Conservation (phyloP, 2,797 vertebrate genomes). For the Glyptemys insculpta region DNA sequence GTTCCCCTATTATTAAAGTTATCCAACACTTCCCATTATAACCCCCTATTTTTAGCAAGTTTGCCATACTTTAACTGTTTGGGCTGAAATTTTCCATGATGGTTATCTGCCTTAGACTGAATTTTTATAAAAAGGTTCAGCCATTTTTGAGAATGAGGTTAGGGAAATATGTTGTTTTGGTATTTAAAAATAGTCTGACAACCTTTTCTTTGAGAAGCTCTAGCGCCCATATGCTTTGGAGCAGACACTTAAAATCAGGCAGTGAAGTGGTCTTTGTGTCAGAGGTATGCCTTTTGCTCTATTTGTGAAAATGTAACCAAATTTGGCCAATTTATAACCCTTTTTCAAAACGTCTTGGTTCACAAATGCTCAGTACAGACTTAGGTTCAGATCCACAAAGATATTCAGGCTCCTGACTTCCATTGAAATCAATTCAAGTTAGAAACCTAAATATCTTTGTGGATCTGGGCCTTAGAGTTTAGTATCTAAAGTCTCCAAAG, state of each 20-base stretch:
- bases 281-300: background rate
- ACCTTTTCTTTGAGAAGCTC: background rate
- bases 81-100: background rate
- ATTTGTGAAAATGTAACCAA: background rate
- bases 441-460: too few relatives aligned
- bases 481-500: background rate
- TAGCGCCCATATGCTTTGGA: background rate
- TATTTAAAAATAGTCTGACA: background rate
- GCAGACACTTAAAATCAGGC: background rate
- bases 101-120: background rate
- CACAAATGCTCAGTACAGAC: background rate
- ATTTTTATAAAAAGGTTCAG: background rate
- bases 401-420: too few relatives aligned
- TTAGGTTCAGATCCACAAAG: too few relatives aligned
- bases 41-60: background rate
- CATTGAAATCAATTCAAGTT: too few relatives aligned
- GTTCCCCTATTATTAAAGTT: background rate
- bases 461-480: too few relatives aligned
- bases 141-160: background rate
- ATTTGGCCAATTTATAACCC: background rate
- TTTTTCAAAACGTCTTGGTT: background rate
- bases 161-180: background rate
- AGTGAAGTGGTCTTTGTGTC: background rate
- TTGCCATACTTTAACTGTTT: background rate
- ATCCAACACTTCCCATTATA: background rate